Evolutionary conservation across 92 coral and sea anemone genomes (phyloP).

Genomic region (Phenganax subtilis): DNA sequence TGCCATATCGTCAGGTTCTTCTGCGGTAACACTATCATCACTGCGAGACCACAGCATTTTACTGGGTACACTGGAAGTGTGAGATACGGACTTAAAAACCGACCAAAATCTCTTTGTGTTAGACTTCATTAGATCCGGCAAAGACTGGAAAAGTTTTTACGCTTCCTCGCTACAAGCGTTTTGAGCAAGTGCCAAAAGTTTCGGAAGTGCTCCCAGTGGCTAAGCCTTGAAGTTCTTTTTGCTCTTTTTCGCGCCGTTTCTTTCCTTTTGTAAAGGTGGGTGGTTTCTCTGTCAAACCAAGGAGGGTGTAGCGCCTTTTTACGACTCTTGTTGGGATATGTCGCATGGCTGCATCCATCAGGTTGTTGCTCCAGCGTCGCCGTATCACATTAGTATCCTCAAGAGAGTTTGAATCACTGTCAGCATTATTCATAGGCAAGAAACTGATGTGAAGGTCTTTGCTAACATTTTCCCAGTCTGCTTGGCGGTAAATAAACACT

Average conservation of each 20-base stretch:
- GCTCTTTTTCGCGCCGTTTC: constrained; percentile 41
- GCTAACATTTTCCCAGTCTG: constrained; percentile 2
- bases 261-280: constrained; percentile 42
- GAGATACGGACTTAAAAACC: constrained; percentile 4
- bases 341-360: background rate
- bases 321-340: constrained; percentile 25
- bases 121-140: constrained; percentile 4
- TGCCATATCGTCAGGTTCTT: background rate
- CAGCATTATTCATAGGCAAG: background rate
- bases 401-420: background rate
- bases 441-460: background rate
- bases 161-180: background rate
- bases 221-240: constrained; percentile 8
- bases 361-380: constrained; percentile 3
- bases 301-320: constrained; percentile 44
- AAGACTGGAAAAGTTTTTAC: background rate
- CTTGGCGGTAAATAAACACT: background rate
- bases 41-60: constrained; percentile 9
- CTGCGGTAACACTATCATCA: background rate
- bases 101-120: constrained; percentile 4
- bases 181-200: background rate
- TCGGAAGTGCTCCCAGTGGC: constrained; percentile 38
- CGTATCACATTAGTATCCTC: background rate
- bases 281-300: constrained; percentile 42
- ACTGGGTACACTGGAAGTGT: background rate